phyloP scores from a whole-genome alignment of 2,797 vertebrate genomes.

The Chelonia mydas region DNA sequence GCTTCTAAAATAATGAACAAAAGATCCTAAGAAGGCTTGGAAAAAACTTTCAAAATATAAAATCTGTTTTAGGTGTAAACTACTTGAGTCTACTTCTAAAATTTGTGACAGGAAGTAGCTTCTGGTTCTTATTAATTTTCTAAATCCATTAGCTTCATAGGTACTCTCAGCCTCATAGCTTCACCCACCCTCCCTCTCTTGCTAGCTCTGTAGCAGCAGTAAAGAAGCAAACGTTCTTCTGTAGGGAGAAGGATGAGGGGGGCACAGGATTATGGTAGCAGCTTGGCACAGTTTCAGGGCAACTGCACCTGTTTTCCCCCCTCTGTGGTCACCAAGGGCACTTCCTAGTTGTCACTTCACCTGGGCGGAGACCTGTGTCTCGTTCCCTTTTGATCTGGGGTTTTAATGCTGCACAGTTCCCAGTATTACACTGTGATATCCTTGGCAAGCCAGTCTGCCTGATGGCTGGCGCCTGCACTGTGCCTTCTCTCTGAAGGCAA shows the following conservation, averaged over 20 bases:
- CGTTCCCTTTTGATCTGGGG: background rate
- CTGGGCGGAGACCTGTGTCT: no score
- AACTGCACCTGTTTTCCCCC: background rate
- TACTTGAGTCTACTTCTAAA: background rate
- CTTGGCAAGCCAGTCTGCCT: background rate
- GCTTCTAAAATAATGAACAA: background rate
- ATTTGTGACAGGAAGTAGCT: background rate
- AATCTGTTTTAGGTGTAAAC: background rate
- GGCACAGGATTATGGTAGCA: slow-evolving; percentile 62
- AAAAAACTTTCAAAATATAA: background rate
- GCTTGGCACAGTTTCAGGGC: background rate
- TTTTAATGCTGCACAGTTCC: background rate
- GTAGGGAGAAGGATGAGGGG: slow-evolving; percentile 50
- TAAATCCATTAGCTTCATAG: background rate
- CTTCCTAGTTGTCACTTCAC: background rate
- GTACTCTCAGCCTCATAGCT: background rate
- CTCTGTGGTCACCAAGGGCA: background rate
- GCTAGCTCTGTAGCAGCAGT: slow-evolving; percentile 53
- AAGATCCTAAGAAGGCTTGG: background rate
- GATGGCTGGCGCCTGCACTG: background rate
- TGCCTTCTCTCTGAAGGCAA: background rate
- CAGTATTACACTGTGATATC: background rate
- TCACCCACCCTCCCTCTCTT: background rate
- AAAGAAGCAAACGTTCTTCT: slow-evolving; percentile 67
- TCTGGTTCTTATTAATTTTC: slow-evolving; percentile 19